These are phyloP conservation scores for Siniperca scherzeri DNA, from an alignment of 2,797 vertebrate genomes.

Conservation along the genomic window DNA sequence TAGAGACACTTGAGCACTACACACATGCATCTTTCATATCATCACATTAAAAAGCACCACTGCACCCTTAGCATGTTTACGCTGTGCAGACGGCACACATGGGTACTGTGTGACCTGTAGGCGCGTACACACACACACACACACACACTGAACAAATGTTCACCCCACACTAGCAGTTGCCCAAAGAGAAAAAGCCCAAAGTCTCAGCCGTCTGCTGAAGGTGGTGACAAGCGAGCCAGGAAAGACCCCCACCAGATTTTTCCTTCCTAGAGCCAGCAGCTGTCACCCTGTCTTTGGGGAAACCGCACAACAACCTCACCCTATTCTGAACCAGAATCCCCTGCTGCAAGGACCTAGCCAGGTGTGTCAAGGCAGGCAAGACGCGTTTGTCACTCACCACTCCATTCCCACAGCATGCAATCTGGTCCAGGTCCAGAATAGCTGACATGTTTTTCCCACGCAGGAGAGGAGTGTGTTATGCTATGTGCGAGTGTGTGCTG, in stretches of 20 bases:
- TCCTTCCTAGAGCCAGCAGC: slow-evolving; percentile 49
- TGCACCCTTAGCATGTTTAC: slow-evolving; percentile 48
- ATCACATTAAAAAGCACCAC: slow-evolving; percentile 54
- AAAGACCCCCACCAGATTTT: slow-evolving; percentile 43
- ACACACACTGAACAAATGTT: slow-evolving; percentile 51
- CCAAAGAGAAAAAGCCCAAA: slow-evolving; percentile 40
- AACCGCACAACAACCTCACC: slow-evolving; percentile 35
- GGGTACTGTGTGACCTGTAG: slow-evolving; percentile 52
- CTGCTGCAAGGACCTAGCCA: slow-evolving; percentile 54
- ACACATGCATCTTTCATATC: slow-evolving; percentile 57
- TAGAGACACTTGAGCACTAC: slow-evolving; percentile 31
- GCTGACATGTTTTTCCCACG: slow-evolving; percentile 87
- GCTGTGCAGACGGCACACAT: slow-evolving; percentile 43
- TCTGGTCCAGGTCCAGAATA: slow-evolving; percentile 88
- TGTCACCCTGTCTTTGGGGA: slow-evolving; percentile 38
- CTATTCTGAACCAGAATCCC: slow-evolving; percentile 45
- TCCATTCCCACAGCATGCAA: slow-evolving; percentile 85
- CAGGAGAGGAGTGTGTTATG: slow-evolving; percentile 79
- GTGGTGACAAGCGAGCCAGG: slow-evolving; percentile 53
- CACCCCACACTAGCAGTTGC: slow-evolving; percentile 45
- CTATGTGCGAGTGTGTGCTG: slow-evolving; percentile 74
- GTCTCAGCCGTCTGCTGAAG: slow-evolving; percentile 32
- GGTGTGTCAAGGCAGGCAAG: slow-evolving; percentile 66
- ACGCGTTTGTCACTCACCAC: slow-evolving; percentile 85
- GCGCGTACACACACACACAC: slow-evolving; percentile 15